Conservation (phyloP, 1,140 invertebrate species). For the Drosophila bifasciata region DNA sequence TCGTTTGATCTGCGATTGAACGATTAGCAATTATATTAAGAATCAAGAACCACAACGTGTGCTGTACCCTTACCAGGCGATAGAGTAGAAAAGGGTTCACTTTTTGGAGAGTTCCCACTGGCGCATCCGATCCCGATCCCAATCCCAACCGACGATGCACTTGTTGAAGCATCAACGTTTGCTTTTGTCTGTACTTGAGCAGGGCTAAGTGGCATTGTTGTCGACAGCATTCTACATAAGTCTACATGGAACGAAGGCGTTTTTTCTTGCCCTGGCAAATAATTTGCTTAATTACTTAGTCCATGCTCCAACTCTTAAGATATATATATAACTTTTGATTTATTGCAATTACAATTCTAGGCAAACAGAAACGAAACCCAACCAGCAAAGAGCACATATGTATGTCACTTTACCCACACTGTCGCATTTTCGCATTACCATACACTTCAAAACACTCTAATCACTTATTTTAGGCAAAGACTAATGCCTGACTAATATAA, state of each 20-base stretch:
- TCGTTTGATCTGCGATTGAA: slow-evolving; percentile 42
- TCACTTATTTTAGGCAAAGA: no score
- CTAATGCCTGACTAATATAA: no score
- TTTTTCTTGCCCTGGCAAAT: background rate
- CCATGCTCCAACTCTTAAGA: background rate
- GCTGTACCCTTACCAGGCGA: slow-evolving; percentile 51
- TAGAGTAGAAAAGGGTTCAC: slow-evolving; percentile 44
- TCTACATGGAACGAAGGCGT: slow-evolving; percentile 27
- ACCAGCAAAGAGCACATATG: no score
- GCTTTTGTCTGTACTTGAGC: slow-evolving; percentile 34
- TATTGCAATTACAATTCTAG: no score
- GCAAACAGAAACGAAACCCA: no score
- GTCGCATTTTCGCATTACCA: no score
- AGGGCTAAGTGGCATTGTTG: slow-evolving; percentile 51
- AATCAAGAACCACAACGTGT: background rate
- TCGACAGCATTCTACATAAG: slow-evolving; percentile 53
- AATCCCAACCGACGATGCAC: slow-evolving; percentile 4
- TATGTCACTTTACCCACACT: no score
- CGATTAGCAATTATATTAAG: background rate
- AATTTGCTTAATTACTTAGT: background rate
- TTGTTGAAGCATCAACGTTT: slow-evolving; percentile 40
- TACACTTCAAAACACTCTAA: no score
- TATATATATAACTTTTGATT: no score
- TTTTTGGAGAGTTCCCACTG: slow-evolving; percentile 44
- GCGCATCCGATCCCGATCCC: slow-evolving; percentile 1